phyloP scores from a whole-genome alignment of 1,140 invertebrate genomes.

The Saxidomus purpurata region DNA sequence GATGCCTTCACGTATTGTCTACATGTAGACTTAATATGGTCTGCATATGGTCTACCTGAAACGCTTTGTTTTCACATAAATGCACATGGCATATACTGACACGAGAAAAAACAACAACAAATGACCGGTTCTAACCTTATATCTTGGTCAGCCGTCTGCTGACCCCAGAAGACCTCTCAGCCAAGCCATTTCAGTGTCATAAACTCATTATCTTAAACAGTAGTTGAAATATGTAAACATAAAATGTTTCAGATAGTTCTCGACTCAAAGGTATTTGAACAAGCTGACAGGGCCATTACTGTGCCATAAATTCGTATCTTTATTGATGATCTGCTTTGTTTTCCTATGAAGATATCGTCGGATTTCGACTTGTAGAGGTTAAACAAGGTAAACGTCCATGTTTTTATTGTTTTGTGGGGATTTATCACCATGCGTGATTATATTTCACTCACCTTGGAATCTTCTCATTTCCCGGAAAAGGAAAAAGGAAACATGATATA shows the following conservation, averaged over 20 bases:
- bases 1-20: no score
- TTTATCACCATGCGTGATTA: neutral
- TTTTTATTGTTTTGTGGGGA: neutral
- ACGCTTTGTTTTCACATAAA: no score
- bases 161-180: neutral
- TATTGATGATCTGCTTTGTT: neutral
- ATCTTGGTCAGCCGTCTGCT: neutral
- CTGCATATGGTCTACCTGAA: no score
- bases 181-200: neutral
- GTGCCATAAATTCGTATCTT: conserved; percentile 1
- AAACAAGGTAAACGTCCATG: conserved; percentile 1
- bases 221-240: conserved; percentile 40
- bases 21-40: no score
- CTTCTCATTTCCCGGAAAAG: no score
- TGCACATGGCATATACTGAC: no score
- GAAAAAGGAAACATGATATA: no score
- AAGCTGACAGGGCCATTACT: neutral
- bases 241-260: conserved; percentile 25
- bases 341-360: conserved; percentile 1
- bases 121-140: conserved; percentile 6
- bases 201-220: conserved; percentile 22
- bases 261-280: conserved; percentile 15
- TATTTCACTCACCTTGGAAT: neutral
- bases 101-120: neutral
- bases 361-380: neutral